Base-by-base conservation (phyloP, 2,888 invertebrate genomes). In the Liopterus haemorrhoidalis region DNA sequence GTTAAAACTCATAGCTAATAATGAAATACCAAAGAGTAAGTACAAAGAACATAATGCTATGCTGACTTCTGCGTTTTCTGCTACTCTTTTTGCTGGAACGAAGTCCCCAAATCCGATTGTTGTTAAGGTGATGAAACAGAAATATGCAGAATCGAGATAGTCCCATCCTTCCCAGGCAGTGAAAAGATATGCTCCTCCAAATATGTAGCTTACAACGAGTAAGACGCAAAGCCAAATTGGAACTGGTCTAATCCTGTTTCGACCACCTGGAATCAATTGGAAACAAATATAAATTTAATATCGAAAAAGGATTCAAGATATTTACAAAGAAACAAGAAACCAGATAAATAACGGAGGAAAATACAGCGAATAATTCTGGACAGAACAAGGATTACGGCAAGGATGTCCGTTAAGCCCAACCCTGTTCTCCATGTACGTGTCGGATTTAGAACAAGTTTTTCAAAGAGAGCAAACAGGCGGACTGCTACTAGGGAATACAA, bases 1-100 rank as follows among this genome's bases (percentile, higher is more conserved):
- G 73, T 95, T 95, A 70, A 95, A 95, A 59, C 91, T 91, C 95
- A 95, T 96, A 19, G 94, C 94, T 52, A 95, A 70, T 32, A 95
- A 70, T 0, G 94, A 90, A 61, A 95, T 95, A 5, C 95, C 95
- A 65, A 95, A 93, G 30, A 96, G 75, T 51, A 96, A 72, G 70
- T 96, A 96, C 43, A 95, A 70, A 0, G 92, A 92, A 60, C 92
- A 93, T 41, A 93, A 75, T 0, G 92, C 92, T 50, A 95, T 79
- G 54, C 82, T 81, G 53, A 78, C 65, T 41, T 71, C 68, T 2
- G 63, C 68, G 53, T 71, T 68, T 1, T 71, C 70, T 33, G 70
- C 68, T 3, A 75, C 70, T 19, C 79, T 79, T 67, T 86, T 86
- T 0, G 88, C 89, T 0, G 92, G 92, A 5, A 92, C 92, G 60